Evolutionary conservation across 2,113 vertebrate genomes (phyloP).

Genomic region (Tetrax tetrax): DNA sequence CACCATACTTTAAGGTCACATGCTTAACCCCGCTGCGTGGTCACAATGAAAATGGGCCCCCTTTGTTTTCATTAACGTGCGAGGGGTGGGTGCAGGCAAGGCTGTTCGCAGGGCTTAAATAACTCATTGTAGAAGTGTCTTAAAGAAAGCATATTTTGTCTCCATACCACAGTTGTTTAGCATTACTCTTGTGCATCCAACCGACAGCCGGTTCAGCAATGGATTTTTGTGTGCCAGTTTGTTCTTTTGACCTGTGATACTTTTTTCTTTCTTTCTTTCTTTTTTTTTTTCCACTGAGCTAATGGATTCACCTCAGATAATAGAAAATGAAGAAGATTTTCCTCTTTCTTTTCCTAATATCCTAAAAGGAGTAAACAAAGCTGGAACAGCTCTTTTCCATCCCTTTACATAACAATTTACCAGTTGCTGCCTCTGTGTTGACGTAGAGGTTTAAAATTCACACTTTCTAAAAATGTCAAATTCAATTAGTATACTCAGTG

Average conservation of each 20-base stretch:
- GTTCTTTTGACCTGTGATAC: constrained; percentile 82
- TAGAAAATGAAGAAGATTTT: not conserved
- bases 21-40: constrained; percentile 79
- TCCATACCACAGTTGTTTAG: constrained; percentile 71
- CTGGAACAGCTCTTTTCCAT: not conserved
- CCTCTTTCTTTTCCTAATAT: constrained; percentile 38
- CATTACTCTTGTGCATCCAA: constrained; percentile 75
- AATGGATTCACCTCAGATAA: constrained; percentile 20
- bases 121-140: constrained; percentile 75
- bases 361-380: not conserved
- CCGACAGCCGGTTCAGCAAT: constrained; percentile 71
- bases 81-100: constrained; percentile 65
- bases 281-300: not conserved
- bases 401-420: not conserved
- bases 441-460: constrained; percentile 33
- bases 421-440: constrained; percentile 9
- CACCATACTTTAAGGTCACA: constrained; percentile 82
- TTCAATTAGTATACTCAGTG: not conserved
- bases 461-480: not conserved
- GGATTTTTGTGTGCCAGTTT: constrained; percentile 70
- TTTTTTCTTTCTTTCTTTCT: constrained; percentile 49
- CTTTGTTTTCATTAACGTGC: constrained; percentile 82
- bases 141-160: constrained; percentile 78
- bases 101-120: constrained; percentile 73
- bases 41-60: constrained; percentile 78